These are phyloP conservation scores for Lepisosteus osseus DNA, from an alignment of 2,113 vertebrate species.

Conservation along the genomic window DNA sequence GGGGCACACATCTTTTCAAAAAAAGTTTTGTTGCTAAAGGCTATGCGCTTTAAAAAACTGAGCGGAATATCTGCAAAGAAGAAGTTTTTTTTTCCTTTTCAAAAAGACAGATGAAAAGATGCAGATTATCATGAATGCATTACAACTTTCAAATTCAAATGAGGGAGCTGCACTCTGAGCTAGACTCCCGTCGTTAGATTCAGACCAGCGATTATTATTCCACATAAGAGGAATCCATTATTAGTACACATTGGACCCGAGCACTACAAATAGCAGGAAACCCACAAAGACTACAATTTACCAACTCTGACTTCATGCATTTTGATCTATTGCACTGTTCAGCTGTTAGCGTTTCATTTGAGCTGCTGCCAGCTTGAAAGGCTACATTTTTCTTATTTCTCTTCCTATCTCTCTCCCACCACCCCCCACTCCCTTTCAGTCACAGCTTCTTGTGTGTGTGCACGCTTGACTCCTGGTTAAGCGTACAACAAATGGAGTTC, in stretches of 20 bases:
- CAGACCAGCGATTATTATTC: conserved; percentile 60
- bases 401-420: conserved; percentile 41
- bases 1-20: neutral
- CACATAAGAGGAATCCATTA: conserved; percentile 58
- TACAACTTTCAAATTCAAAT: conserved; percentile 70
- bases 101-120: conserved; percentile 55
- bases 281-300: conserved; percentile 64
- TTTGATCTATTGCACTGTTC: conserved; percentile 61
- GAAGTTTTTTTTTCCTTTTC: conserved; percentile 26
- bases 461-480: conserved; percentile 52
- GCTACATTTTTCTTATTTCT: conserved; percentile 47
- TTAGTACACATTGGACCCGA: conserved; percentile 55
- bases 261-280: conserved; percentile 54
- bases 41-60: neutral
- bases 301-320: conserved; percentile 62
- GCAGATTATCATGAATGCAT: conserved; percentile 62
- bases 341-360: conserved; percentile 62
- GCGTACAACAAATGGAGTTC: conserved; percentile 64
- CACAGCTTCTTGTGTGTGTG: conserved; percentile 21
- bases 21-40: neutral
- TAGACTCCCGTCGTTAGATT: conserved; percentile 54
- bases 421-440: conserved; percentile 36
- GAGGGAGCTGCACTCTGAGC: conserved; percentile 38
- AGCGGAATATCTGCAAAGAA: neutral
- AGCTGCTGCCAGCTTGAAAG: conserved; percentile 60